Evolutionary conservation across 2,797 vertebrate genomes (phyloP).

Genomic region (Danio tinwini): DNA sequence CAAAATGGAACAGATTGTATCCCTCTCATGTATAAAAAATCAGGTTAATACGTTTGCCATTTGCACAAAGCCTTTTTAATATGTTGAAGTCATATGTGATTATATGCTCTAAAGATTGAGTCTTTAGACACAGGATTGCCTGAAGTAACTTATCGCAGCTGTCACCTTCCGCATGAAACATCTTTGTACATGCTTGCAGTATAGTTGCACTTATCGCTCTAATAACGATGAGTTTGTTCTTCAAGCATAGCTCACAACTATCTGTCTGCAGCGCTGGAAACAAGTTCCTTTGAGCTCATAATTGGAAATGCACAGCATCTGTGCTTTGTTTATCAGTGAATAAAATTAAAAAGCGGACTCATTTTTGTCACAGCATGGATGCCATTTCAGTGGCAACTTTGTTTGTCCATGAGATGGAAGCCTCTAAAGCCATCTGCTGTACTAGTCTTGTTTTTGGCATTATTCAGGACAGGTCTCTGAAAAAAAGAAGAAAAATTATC

Average conservation of each 20-base stretch:
- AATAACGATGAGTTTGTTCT: conserved; percentile 6
- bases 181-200: not conserved
- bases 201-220: not conserved
- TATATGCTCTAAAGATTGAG: not conserved
- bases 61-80: not conserved
- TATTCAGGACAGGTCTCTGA: not conserved
- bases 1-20: too few relatives aligned
- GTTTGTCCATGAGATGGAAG: conserved; percentile 23
- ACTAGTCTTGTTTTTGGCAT: not conserved
- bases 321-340: conserved; percentile 13
- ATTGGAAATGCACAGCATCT: not conserved
- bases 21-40: too few relatives aligned
- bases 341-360: not conserved
- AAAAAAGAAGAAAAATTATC: not conserved
- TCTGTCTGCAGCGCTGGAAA: not conserved
- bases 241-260: conserved; percentile 3
- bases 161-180: not conserved
- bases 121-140: not conserved
- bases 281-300: not conserved
- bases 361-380: not conserved
- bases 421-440: conserved; percentile 2
- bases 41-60: not conserved
- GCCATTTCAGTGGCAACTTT: not conserved
- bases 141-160: conserved; percentile 1
- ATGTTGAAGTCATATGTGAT: not conserved